phyloP scores from a whole-genome alignment of 2,113 vertebrate species.

The Calidris pygmaea region DNA sequence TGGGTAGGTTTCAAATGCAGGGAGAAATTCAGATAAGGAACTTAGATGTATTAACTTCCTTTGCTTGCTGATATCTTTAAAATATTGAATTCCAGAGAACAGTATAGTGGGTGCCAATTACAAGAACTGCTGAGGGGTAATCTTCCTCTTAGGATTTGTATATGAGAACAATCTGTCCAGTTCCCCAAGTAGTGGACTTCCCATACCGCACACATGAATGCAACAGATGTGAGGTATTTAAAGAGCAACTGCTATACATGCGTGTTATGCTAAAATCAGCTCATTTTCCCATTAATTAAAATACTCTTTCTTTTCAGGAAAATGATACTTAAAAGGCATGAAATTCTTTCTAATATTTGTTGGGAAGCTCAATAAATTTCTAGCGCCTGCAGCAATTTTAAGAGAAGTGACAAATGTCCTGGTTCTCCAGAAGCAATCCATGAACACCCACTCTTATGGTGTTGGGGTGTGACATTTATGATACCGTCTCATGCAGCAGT shows the following conservation, averaged over 20 bases:
- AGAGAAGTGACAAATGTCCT: background rate
- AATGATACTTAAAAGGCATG: background rate
- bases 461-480: background rate
- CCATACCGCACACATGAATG: background rate
- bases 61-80: background rate
- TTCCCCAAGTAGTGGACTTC: background rate
- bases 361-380: background rate
- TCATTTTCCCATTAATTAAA: background rate
- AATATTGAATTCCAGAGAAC: background rate
- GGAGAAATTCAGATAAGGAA: background rate
- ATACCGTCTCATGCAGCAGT: background rate
- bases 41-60: background rate
- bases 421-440: background rate
- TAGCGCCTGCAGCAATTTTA: background rate
- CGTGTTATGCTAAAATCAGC: background rate
- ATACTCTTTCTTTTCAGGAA: background rate
- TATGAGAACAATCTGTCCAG: background rate
- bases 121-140: background rate
- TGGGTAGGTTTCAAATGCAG: background rate
- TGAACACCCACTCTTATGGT: background rate
- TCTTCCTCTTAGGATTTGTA: background rate
- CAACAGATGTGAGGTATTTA: slow-evolving; percentile 7
- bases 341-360: background rate
- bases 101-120: background rate
- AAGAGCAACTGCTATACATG: background rate